phyloP scores from a whole-genome alignment of 2,113 vertebrate genomes.

The Alligator mississippiensis region DNA sequence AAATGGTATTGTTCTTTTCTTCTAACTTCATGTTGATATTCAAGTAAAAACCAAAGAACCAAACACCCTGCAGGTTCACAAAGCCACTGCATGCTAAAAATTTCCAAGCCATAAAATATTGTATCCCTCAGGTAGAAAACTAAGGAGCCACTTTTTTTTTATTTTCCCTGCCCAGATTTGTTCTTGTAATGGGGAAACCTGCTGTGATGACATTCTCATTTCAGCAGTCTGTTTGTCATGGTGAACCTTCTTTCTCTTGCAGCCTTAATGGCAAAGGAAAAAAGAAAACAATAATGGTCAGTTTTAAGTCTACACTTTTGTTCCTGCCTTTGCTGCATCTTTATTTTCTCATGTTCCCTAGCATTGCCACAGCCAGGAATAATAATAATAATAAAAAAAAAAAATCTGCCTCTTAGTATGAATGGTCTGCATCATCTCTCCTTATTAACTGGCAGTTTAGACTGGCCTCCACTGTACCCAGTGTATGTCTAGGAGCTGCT shows the following conservation, averaged over 20 bases:
- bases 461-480: background rate
- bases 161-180: conserved; percentile 19
- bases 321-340: background rate
- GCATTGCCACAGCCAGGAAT: background rate
- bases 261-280: conserved; percentile 2
- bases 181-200: conserved; percentile 4
- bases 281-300: background rate
- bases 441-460: fast-evolving
- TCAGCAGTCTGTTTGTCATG: conserved; percentile 29
- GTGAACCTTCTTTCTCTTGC: background rate
- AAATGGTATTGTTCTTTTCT: background rate
- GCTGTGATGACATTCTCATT: conserved; percentile 16
- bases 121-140: conserved; percentile 14
- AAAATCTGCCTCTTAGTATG: background rate
- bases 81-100: background rate
- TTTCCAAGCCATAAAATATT: conserved; percentile 16
- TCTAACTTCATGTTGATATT: conserved; percentile 27
- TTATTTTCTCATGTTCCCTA: background rate
- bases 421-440: background rate
- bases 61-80: conserved; percentile 6
- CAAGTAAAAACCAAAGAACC: background rate
- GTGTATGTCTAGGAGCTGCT: background rate
- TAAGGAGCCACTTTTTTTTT: conserved; percentile 26
- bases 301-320: background rate
- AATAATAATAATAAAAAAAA: background rate